A percentile compares a stretch with the other conserved stretches of the same genome.
Evolutionary conservation across 2,797 vertebrate species (phyloP).

Genomic region (Acrossocheilus fasciatus): DNA sequence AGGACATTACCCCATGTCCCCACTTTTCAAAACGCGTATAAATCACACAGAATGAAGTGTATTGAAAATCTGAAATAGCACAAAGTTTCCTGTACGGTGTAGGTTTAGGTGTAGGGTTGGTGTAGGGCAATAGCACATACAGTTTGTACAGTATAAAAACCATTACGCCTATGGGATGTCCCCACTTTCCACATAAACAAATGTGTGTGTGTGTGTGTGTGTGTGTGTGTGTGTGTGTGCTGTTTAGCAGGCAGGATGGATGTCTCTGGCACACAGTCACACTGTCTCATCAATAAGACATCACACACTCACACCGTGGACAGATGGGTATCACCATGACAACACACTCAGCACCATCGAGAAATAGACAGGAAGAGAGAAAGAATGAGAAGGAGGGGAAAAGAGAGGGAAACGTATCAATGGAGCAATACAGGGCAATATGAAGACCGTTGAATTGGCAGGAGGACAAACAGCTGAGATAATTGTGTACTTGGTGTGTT

Average conservation of each 20-base stretch:
- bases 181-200: conserved; percentile 32
- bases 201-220: not conserved
- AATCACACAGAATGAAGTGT: no score
- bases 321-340: conserved; percentile 86
- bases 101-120: no score
- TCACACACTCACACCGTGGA: conserved; percentile 83
- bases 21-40: no score
- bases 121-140: no score
- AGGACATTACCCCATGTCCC: no score
- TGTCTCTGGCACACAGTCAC: conserved; percentile 67
- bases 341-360: conserved; percentile 79
- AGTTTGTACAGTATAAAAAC: no score
- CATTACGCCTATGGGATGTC: no score
- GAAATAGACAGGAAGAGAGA: conserved; percentile 47
- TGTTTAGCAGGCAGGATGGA: conserved; percentile 65
- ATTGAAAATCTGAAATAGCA: no score
- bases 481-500: conserved; percentile 62
- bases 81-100: no score
- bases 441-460: conserved; percentile 28
- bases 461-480: conserved; percentile 49
- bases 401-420: conserved; percentile 50
- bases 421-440: conserved; percentile 34
- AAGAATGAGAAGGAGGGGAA: conserved; percentile 51
- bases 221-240: conserved; percentile 40
- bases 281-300: conserved; percentile 82